These are phyloP conservation scores for Xiphophorus birchmanni DNA, from an alignment of 2,797 vertebrate genomes.

Conservation along the genomic window DNA sequence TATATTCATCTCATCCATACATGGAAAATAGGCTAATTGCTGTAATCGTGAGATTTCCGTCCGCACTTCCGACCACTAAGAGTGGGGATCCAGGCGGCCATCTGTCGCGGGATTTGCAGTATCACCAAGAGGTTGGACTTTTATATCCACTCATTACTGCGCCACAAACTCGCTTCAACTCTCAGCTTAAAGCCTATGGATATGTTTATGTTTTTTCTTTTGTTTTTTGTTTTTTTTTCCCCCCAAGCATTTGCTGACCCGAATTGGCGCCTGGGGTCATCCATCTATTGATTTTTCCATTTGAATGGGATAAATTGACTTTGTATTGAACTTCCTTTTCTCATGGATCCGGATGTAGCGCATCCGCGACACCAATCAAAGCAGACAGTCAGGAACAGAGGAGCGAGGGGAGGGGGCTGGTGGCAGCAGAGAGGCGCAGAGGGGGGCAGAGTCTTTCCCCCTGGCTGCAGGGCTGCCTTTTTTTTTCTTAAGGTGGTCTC, in stretches of 20 bases:
- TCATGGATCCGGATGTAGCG: slow-evolving; percentile 81
- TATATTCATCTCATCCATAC: slow-evolving; percentile 64
- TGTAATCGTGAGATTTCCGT: slow-evolving; percentile 75
- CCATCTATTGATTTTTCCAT: slow-evolving; percentile 79
- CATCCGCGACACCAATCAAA: slow-evolving; percentile 83
- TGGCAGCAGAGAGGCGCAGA: neutral
- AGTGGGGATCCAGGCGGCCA: slow-evolving; percentile 62
- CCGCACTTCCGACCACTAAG: slow-evolving; percentile 72
- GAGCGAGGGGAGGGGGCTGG: slow-evolving; percentile 5
- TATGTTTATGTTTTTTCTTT: neutral
- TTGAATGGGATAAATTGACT: slow-evolving; percentile 83
- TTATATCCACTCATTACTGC: slow-evolving; percentile 31
- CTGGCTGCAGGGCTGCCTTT: slow-evolving; percentile 61
- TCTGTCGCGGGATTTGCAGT: slow-evolving; percentile 59
- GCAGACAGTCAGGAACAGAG: slow-evolving; percentile 77
- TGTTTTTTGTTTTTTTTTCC: neutral
- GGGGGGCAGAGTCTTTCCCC: slow-evolving; percentile 51
- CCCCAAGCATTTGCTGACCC: slow-evolving; percentile 48
- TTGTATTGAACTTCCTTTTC: slow-evolving; percentile 82
- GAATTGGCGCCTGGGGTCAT: slow-evolving; percentile 59
- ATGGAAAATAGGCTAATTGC: slow-evolving; percentile 74
- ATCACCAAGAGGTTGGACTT: slow-evolving; percentile 41
- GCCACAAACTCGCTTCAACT: slow-evolving; percentile 20
- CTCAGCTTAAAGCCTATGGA: slow-evolving; percentile 8
- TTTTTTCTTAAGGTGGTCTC: slow-evolving; percentile 77